Evolutionary conservation across 2,797 vertebrate species (phyloP).

Genomic region (Pipistrellus pygmaeus): DNA sequence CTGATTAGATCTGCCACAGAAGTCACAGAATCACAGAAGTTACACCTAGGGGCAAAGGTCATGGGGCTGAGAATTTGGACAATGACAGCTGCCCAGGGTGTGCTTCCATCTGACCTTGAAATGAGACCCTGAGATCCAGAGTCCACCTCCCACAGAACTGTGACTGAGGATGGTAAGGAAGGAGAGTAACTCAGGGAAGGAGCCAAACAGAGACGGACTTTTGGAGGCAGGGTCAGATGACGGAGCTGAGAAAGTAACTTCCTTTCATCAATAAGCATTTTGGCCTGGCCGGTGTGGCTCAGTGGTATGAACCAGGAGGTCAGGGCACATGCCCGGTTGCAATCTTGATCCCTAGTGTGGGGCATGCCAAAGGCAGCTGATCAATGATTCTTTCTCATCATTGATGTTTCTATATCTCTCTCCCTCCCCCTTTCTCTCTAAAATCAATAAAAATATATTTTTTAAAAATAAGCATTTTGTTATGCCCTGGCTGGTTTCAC

Average conservation of each 20-base stretch:
- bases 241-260: not conserved
- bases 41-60: not conserved
- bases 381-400: too few relatives aligned
- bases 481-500: too few relatives aligned
- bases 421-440: too few relatives aligned
- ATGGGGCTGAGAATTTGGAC: not conserved
- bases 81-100: not conserved
- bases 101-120: conserved; percentile 34
- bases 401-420: too few relatives aligned
- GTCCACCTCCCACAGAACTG: not conserved
- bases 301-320: too few relatives aligned
- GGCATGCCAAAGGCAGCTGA: too few relatives aligned
- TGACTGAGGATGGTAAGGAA: not conserved
- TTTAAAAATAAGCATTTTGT: too few relatives aligned
- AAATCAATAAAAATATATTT: too few relatives aligned
- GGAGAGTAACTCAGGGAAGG: not conserved
- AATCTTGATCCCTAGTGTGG: too few relatives aligned
- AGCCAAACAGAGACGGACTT: not conserved
- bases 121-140: not conserved
- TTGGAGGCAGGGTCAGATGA: not conserved
- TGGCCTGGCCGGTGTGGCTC: too few relatives aligned
- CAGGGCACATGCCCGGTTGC: too few relatives aligned
- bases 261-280: not conserved
- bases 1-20: not conserved
- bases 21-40: not conserved